Evolutionary conservation across 92 coral and sea anemone genomes (phyloP).

Genomic region (Porites evermanni): DNA sequence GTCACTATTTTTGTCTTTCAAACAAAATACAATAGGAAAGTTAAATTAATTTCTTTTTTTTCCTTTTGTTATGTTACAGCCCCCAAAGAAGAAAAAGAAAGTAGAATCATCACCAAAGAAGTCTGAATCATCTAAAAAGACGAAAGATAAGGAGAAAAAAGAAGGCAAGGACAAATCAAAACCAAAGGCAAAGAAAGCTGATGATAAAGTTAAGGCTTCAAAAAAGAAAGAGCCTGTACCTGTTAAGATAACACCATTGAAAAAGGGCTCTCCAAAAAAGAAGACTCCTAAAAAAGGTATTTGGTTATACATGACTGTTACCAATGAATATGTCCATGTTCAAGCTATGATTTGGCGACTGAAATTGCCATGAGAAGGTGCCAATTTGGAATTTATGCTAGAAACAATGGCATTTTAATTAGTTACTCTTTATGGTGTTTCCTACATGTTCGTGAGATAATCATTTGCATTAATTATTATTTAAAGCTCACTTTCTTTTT

Average conservation of each 20-base stretch:
- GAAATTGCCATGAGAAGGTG: too few species aligned
- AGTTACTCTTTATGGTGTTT: too few species aligned
- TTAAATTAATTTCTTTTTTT: background rate
- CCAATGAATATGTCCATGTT: too few species aligned
- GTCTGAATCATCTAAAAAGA: conserved; percentile 58
- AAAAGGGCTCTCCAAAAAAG: conserved; percentile 72
- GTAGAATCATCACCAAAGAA: conserved; percentile 64
- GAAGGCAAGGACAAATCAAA: conserved; percentile 53
- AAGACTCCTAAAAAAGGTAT: conserved; percentile 81
- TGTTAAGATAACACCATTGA: conserved; percentile 91
- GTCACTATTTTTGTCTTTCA: too few species aligned
- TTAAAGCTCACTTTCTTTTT: too few species aligned
- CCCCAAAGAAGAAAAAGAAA: conserved; percentile 84
- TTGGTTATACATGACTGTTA: background rate
- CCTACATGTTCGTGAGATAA: too few species aligned
- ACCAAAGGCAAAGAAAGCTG: conserved; percentile 67
- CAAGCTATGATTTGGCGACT: too few species aligned
- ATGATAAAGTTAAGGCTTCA: conserved; percentile 61
- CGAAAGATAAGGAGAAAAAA: conserved; percentile 46
- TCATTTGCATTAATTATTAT: too few species aligned
- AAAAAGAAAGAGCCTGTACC: conserved; percentile 85
- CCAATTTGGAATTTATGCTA: too few species aligned
- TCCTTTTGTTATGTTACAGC: conserved; percentile 31
- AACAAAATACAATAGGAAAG: too few species aligned
- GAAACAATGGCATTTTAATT: too few species aligned